Percentiles rank a stretch among this genome's conserved stretches.
Conservation (phyloP, 2,797 vertebrate genomes). For the Phrynocephalus forsythii region DNA sequence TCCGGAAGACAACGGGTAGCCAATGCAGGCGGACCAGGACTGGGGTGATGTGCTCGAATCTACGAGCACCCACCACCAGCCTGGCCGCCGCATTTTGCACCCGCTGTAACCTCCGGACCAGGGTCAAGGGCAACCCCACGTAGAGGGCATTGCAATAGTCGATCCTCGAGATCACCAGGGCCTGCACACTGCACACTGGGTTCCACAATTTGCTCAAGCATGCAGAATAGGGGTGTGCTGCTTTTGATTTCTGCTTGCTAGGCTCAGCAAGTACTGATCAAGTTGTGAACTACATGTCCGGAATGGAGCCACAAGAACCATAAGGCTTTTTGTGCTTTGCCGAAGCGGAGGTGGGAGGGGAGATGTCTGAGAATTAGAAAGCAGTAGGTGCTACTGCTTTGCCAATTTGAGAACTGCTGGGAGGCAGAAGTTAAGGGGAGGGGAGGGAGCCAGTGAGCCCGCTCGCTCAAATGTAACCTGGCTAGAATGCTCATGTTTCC, state of each 20-base stretch:
- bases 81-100: too few species aligned
- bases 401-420: neutral
- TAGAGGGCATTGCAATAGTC: too few species aligned
- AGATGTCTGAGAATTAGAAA: too few species aligned
- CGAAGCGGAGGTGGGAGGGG: neutral
- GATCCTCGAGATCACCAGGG: too few species aligned
- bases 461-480: neutral
- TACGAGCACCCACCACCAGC: too few species aligned
- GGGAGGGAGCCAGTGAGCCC: neutral
- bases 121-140: too few species aligned
- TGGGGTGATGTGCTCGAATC: too few species aligned
- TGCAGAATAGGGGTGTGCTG: neutral
- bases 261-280: neutral
- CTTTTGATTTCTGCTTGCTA: neutral
- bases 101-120: too few species aligned
- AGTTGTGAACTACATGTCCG: neutral
- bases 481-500: neutral
- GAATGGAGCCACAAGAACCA: neutral
- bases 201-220: neutral
- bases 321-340: neutral
- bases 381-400: neutral
- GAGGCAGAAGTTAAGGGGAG: neutral
- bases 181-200: neutral
- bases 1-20: too few species aligned
- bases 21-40: too few species aligned